Evolutionary conservation across 2,888 invertebrate genomes (phyloP).

Genomic region (Dasypolia templi): DNA sequence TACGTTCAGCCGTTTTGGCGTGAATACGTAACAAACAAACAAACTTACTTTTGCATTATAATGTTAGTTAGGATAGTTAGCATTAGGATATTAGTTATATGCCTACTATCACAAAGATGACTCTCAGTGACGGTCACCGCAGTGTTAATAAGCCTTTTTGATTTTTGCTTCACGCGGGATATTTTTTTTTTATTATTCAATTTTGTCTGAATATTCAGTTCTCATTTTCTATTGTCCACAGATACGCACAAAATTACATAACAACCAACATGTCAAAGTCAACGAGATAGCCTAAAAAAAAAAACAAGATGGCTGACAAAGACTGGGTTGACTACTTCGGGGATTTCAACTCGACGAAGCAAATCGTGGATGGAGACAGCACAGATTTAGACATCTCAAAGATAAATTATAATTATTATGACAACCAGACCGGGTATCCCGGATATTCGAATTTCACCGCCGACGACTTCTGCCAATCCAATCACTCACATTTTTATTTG

Average conservation of each 20-base stretch:
- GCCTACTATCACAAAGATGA: too few species aligned
- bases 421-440: constrained; percentile 73
- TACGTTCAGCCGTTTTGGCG: too few species aligned
- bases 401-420: constrained; percentile 72
- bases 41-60: too few species aligned
- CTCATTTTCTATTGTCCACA: constrained; percentile 53
- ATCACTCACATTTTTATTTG: constrained; percentile 86
- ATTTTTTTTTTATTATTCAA: background rate
- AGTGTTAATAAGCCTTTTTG: too few species aligned
- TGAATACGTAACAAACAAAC: too few species aligned
- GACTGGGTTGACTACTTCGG: constrained; percentile 81
- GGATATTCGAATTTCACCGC: constrained; percentile 82
- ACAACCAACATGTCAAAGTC: constrained; percentile 51
- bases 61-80: too few species aligned
- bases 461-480: constrained; percentile 85
- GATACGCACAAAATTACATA: constrained; percentile 42
- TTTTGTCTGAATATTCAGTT: background rate
- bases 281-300: constrained; percentile 34
- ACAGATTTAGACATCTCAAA: constrained; percentile 64
- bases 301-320: constrained; percentile 81
- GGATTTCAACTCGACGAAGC: constrained; percentile 70
- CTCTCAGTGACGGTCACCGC: too few species aligned
- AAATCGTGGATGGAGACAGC: constrained; percentile 51
- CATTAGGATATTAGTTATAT: too few species aligned
- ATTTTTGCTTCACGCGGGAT: too few species aligned